phyloP scores from a whole-genome alignment of 2,113 vertebrate genomes.

The Noturus placidus region DNA sequence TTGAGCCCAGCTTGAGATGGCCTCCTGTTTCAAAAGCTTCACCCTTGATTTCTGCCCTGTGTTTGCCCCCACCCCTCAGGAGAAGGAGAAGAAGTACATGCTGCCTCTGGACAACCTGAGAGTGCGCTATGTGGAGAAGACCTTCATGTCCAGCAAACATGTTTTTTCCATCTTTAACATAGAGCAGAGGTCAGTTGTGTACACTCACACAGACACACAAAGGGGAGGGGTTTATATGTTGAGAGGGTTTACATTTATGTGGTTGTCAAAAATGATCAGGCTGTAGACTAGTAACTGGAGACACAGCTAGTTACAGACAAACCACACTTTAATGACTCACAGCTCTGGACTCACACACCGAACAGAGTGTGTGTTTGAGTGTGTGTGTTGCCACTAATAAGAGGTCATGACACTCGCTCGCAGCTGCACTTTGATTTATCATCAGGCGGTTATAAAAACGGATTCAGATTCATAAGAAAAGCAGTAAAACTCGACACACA shows the following conservation, averaged over 20 bases:
- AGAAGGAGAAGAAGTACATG: conserved; percentile 95
- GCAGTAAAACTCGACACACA: conserved; percentile 11
- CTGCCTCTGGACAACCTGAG: conserved; percentile 86
- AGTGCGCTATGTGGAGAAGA: conserved; percentile 81
- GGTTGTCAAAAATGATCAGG: conserved; percentile 36
- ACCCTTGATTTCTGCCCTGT: conserved; percentile 13
- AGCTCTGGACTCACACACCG: conserved; percentile 5
- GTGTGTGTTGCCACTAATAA: conserved; percentile 30
- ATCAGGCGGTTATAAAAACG: conserved; percentile 19
- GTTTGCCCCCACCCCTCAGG: conserved; percentile 68
- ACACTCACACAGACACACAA: background rate
- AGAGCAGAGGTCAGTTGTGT: conserved; percentile 78
- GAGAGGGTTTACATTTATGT: conserved; percentile 22
- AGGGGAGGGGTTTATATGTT: background rate
- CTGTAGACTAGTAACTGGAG: conserved; percentile 31
- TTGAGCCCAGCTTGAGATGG: background rate
- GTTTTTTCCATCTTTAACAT: conserved; percentile 83
- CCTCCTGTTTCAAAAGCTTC: conserved; percentile 14
- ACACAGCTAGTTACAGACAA: conserved; percentile 47
- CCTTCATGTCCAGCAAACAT: conserved; percentile 86
- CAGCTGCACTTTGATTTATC: conserved; percentile 36
- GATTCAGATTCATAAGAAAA: conserved; percentile 18
- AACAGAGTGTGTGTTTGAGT: conserved; percentile 1
- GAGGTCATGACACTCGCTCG: conserved; percentile 29
- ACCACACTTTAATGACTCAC: conserved; percentile 43